Percentiles rank a stretch among this genome's conserved stretches.
These are phyloP conservation scores for Artibeus jamaicensis DNA, from an alignment of 2,797 vertebrate genomes.

Conservation along the genomic window DNA sequence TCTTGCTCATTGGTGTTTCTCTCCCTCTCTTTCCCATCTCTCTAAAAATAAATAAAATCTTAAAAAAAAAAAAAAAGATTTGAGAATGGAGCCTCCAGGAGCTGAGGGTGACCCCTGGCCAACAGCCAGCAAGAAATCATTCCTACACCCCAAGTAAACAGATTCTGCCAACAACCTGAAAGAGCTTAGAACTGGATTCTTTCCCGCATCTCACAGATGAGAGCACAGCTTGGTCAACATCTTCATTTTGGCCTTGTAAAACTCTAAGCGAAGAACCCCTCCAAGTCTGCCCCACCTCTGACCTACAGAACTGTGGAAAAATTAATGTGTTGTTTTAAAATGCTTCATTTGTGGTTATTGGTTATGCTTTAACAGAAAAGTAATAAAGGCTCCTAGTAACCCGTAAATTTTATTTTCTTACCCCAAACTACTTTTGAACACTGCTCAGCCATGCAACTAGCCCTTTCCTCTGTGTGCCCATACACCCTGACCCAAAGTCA, in stretches of 20 bases:
- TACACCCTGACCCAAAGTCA: neutral
- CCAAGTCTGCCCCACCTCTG: neutral
- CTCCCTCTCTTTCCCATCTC: too few relatives aligned
- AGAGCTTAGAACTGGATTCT: neutral
- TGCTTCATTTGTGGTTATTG: neutral
- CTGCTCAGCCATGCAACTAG: neutral
- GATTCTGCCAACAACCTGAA: neutral
- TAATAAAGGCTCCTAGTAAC: neutral
- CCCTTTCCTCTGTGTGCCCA: neutral
- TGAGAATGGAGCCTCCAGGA: neutral
- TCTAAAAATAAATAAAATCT: too few relatives aligned
- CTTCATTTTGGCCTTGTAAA: neutral
- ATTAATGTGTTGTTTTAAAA: neutral
- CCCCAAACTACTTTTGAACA: neutral
- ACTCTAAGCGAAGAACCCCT: neutral
- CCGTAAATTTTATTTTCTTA: neutral
- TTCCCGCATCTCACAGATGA: neutral
- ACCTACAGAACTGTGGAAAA: neutral
- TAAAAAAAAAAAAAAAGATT: neutral
- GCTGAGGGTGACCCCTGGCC: neutral
- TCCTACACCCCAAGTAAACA: neutral
- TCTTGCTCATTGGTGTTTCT: too few relatives aligned
- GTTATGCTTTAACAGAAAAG: neutral
- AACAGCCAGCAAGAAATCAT: neutral
- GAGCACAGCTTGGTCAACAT: neutral